Conservation (phyloP, 2,888 invertebrate genomes). For the Pyrgus malvae region DNA sequence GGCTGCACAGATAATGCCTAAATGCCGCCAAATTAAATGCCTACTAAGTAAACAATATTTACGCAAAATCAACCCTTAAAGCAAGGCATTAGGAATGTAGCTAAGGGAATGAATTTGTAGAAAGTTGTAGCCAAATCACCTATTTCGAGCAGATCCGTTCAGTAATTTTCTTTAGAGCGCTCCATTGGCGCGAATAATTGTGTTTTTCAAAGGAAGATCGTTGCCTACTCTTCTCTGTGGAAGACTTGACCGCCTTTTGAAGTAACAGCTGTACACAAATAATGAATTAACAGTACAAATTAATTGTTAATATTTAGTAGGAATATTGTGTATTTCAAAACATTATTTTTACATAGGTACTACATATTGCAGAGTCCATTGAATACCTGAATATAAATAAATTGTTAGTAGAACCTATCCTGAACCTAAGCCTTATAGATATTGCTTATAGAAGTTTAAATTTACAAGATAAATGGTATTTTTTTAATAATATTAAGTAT, state of each 20-base stretch:
- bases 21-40: slow-evolving; percentile 42
- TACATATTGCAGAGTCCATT: too few relatives aligned
- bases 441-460: too few relatives aligned
- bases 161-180: slow-evolving; percentile 75
- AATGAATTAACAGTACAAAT: too few relatives aligned
- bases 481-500: slow-evolving; percentile 16
- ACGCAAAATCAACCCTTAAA: slow-evolving; percentile 42
- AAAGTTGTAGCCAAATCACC: slow-evolving; percentile 44
- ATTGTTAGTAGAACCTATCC: too few relatives aligned
- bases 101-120: slow-evolving; percentile 36
- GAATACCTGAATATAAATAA: too few relatives aligned
- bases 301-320: too few relatives aligned
- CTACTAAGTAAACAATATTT: slow-evolving; percentile 25
- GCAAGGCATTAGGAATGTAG: slow-evolving; percentile 23
- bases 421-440: too few relatives aligned
- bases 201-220: slow-evolving; percentile 64
- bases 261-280: background rate
- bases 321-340: too few relatives aligned
- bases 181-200: slow-evolving; percentile 74
- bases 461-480: too few relatives aligned
- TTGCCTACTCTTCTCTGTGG: slow-evolving; percentile 33
- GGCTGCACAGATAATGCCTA: slow-evolving; percentile 58
- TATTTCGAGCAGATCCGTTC: slow-evolving; percentile 58
- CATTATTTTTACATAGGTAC: too few relatives aligned
- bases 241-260: slow-evolving; percentile 43